Evolutionary conservation across 2,113 vertebrate genomes (phyloP).

Genomic region (Marmota flaviventris): DNA sequence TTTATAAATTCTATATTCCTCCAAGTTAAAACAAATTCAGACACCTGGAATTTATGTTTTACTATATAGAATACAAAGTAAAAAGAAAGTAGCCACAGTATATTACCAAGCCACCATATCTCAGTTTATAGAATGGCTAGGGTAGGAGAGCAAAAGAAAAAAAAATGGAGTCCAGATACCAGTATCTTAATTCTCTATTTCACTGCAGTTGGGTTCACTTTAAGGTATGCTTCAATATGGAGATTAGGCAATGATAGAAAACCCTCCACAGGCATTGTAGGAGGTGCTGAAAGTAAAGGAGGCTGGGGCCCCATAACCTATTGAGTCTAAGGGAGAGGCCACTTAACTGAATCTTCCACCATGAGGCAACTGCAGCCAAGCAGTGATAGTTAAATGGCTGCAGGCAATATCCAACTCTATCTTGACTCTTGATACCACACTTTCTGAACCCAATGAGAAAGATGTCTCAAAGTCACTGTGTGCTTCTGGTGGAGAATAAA

Average conservation of each 20-base stretch:
- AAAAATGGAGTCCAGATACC: not conserved
- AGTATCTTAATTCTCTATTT: not conserved
- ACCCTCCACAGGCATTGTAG: not conserved
- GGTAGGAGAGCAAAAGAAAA: not conserved
- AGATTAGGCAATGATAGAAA: not conserved
- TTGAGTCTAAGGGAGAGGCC: not conserved
- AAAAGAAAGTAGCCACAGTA: not conserved
- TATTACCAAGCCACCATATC: not conserved
- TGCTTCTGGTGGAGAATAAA: not conserved
- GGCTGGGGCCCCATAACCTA: too few relatives aligned
- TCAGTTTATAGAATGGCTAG: not conserved
- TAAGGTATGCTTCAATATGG: not conserved
- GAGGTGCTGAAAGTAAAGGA: not conserved
- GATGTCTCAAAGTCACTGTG: not conserved
- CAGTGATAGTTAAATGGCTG: not conserved
- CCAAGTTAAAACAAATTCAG: not conserved
- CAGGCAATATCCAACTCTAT: too few relatives aligned
- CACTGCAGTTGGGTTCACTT: not conserved
- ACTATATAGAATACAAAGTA: not conserved
- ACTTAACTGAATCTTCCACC: not conserved
- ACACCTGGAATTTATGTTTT: not conserved
- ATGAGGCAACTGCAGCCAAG: not conserved
- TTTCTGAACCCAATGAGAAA: not conserved
- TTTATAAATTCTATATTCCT: not conserved
- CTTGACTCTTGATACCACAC: not conserved